Percentiles rank a stretch among this genome's conserved stretches.
Conservation (phyloP, 2,888 invertebrate genomes). For the Julus scandinavius region DNA sequence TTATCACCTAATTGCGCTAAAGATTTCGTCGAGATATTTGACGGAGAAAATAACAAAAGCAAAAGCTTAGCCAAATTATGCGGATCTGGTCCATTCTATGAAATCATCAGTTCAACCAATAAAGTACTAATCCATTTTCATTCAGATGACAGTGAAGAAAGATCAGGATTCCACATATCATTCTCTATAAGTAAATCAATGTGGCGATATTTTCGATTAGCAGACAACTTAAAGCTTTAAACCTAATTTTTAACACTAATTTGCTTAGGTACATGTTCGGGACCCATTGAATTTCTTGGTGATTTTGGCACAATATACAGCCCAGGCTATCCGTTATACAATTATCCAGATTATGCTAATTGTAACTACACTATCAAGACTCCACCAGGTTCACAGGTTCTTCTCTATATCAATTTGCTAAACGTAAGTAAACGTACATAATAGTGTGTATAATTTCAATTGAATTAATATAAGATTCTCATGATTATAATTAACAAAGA, state of each 20-base stretch:
- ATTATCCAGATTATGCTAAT: background rate
- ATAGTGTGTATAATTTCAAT: no score
- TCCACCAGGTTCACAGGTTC: background rate
- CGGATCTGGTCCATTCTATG: background rate
- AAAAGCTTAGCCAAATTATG: constrained; percentile 1
- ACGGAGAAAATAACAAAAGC: background rate
- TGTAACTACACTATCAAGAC: background rate
- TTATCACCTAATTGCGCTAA: background rate
- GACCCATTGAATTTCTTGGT: background rate
- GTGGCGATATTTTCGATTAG: background rate
- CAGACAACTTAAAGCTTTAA: no score
- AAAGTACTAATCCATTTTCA: background rate
- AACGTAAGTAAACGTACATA: background rate
- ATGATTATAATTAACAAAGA: no score
- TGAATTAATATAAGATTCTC: no score
- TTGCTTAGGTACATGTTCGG: background rate
- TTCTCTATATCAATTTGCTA: background rate
- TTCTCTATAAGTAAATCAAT: background rate
- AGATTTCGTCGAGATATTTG: constrained; percentile 1
- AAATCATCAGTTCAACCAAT: constrained; percentile 2
- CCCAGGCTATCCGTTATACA: background rate
- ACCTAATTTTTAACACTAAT: no score
- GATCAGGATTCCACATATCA: background rate
- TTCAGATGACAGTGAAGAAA: background rate
- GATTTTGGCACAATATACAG: constrained; percentile 8